Evolutionary conservation across 2,888 invertebrate genomes (phyloP).

Genomic region (Drosophila maculinotata): DNA sequence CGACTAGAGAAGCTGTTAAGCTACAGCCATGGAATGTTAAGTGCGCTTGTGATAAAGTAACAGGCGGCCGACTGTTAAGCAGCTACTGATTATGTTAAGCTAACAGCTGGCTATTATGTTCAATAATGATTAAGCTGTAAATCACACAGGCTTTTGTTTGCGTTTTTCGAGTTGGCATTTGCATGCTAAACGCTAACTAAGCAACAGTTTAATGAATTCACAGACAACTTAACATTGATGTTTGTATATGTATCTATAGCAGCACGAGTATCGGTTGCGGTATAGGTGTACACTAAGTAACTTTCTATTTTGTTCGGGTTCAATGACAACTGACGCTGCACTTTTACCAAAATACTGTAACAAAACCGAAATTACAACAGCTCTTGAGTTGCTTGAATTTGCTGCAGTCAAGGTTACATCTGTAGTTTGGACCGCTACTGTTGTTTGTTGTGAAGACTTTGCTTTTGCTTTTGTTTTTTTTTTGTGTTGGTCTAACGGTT

Average conservation of each 20-base stretch:
- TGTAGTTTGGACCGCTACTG: constrained; percentile 26
- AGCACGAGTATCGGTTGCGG: constrained; percentile 1
- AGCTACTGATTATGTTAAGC: constrained; percentile 13
- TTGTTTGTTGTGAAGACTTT: constrained; percentile 21
- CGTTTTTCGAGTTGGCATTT: constrained; percentile 28
- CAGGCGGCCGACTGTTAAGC: not conserved
- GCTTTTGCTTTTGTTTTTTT: no score
- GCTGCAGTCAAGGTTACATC: constrained; percentile 68
- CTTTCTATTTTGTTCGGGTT: constrained; percentile 74
- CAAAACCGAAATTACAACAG: constrained; percentile 63
- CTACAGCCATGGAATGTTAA: constrained; percentile 16
- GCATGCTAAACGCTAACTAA: constrained; percentile 47
- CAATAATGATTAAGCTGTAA: constrained; percentile 26
- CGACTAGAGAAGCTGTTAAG: constrained; percentile 1
- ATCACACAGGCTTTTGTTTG: constrained; percentile 12
- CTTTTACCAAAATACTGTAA: constrained; percentile 63
- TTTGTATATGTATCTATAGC: not conserved
- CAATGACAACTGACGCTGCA: constrained; percentile 76
- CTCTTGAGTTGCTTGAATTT: constrained; percentile 27
- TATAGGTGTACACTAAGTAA: constrained; percentile 17
- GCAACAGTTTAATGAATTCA: constrained; percentile 31
- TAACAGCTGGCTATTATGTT: constrained; percentile 2
- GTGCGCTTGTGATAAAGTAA: not conserved
- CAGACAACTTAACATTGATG: constrained; percentile 14
- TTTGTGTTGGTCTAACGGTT: constrained; percentile 76